Base-by-base conservation (phyloP, 2,113 vertebrate species). In the Cygnus buccinator region DNA sequence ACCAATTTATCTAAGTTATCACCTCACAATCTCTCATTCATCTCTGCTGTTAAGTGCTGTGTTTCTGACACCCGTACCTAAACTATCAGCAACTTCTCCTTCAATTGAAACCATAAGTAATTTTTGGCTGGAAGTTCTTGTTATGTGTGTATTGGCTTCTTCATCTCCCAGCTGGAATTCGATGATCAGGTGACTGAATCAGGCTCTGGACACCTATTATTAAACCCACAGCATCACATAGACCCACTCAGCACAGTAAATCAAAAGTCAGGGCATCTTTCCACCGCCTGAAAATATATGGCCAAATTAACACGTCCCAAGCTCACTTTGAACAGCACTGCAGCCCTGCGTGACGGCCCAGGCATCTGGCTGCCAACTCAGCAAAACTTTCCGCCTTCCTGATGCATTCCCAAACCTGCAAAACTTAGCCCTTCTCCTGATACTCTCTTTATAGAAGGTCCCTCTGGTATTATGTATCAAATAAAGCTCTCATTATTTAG, bases 1-100 rank as follows among this genome's bases (percentile, higher is more conserved):
- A 95, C 94, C 92, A 95, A 96, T 96, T 96, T 96, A 87, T 96
- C 96, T 85, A 96, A 96, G 91, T 96, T 96, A 96, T 96, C 94
- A 83, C 94, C 81, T 93, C 95, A 93, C 93, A 70, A 87, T 97
- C 95, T 93, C 94, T 89, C 95, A 87, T 97, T 95, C 91, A 62
- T 96, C 96, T 96, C 84, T 48, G 55, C 92, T 83, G 58, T 66
- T 95, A 95, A 96, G 91, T 85, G 95, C 95, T 94, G 81, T 63
- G 89, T 89, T 96, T 96, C 94, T 89, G 95, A 96, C 95, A 97
- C 79, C 94, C 84, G 52, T 62, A 50, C 76, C 95, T 54, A 92
- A 95, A 92, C 81, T 89, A 77, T 74, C 95, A 89, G 77, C 94
- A 91, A 76, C 95, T 95, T 93, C 95, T 93, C 89, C 89, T 95